A percentile compares a stretch with the other conserved stretches of the same genome.
phyloP scores from a whole-genome alignment of 2,797 vertebrate genomes.

The Nasua narica region DNA sequence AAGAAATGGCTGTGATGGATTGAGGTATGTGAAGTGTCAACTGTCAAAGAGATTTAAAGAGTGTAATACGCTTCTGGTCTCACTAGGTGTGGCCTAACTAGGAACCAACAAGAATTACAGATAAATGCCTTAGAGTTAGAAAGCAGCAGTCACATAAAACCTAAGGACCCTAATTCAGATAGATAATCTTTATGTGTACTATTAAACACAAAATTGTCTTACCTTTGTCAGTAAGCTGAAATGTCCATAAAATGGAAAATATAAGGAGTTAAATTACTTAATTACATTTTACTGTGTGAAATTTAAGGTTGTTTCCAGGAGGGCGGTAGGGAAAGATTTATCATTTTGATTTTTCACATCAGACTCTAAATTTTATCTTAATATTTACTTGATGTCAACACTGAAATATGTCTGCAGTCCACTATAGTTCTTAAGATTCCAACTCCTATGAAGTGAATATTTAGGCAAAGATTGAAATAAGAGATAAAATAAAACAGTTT shows the following conservation, averaged over 20 bases:
- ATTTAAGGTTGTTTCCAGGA: slow-evolving; percentile 39
- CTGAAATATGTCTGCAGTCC: slow-evolving; percentile 41
- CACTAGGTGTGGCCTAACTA: neutral
- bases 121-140: slow-evolving; percentile 39
- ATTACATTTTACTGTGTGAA: slow-evolving; percentile 33
- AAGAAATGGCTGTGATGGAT: slow-evolving; percentile 75
- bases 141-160: slow-evolving; percentile 20
- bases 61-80: neutral
- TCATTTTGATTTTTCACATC: slow-evolving; percentile 63
- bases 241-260: slow-evolving; percentile 2
- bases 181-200: slow-evolving; percentile 23
- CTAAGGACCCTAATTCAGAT: slow-evolving; percentile 12
- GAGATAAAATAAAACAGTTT: slow-evolving; percentile 79
- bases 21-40: neutral
- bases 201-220: neutral
- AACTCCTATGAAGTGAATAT: slow-evolving; percentile 73
- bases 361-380: slow-evolving; percentile 52
- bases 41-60: neutral
- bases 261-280: slow-evolving; percentile 56
- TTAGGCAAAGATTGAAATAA: slow-evolving; percentile 67
- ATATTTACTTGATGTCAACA: slow-evolving; percentile 69
- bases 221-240: neutral
- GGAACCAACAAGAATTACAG: slow-evolving; percentile 39
- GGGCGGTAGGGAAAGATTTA: neutral
- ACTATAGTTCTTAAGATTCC: slow-evolving; percentile 60